A percentile compares a stretch with the other conserved stretches of the same genome.
phyloP scores from a whole-genome alignment of 2,888 invertebrate genomes.

The Zygothrica quintamaculata region DNA sequence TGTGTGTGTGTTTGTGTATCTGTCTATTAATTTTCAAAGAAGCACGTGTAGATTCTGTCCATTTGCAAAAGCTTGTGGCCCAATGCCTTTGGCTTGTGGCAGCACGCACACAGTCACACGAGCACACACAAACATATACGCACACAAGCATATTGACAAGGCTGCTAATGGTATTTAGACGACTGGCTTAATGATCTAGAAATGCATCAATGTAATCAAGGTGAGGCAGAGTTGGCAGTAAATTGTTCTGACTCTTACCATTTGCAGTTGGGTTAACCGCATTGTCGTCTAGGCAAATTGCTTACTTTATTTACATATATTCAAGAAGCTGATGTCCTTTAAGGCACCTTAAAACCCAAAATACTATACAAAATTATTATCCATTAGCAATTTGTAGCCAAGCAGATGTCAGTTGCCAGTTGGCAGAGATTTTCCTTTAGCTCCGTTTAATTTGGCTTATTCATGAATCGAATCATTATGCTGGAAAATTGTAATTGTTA shows the following conservation, averaged over 20 bases:
- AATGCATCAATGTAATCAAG: conserved; percentile 78
- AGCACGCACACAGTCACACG: conserved; percentile 14
- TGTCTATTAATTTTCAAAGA: conserved; percentile 16
- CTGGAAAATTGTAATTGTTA: no score
- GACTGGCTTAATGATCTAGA: conserved; percentile 75
- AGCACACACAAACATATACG: conserved; percentile 10
- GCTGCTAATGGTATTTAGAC: conserved; percentile 69
- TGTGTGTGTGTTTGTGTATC: no score
- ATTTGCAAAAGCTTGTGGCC: conserved; percentile 17
- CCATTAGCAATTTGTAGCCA: conserved; percentile 47
- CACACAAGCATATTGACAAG: conserved; percentile 31
- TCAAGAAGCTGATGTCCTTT: neutral
- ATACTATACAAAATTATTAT: conserved; percentile 17
- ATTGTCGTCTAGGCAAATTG: conserved; percentile 57
- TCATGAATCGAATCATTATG: conserved; percentile 10
- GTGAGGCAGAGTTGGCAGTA: conserved; percentile 36
- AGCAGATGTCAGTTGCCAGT: no score
- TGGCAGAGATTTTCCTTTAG: conserved; percentile 18
- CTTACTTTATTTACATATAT: conserved; percentile 53
- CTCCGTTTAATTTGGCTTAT: conserved; percentile 17
- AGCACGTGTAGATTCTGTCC: conserved; percentile 24
- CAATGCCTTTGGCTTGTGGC: conserved; percentile 55
- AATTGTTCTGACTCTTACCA: conserved; percentile 24
- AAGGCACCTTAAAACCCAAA: neutral
- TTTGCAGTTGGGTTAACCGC: conserved; percentile 56